Evolutionary conservation across 2,113 vertebrate genomes (phyloP), one percentile per base, ranked within the genome.

Genomic region (Andinoacara biseriatus): DNA sequence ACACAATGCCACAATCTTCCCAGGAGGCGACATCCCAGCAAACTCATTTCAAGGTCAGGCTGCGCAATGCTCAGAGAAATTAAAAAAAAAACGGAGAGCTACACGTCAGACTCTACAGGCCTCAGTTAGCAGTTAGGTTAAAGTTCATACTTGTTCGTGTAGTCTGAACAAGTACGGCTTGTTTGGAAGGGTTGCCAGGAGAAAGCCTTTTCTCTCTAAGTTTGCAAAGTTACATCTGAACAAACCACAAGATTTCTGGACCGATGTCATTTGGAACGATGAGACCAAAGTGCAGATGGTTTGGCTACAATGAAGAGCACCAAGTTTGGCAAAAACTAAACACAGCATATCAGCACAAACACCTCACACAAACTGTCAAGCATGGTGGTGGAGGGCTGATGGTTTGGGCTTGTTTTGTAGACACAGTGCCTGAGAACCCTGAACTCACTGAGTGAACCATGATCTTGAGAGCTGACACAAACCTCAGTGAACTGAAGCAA

Each of bases 141-240:
- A 46, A 26, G 9, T 8, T 38, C 35, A 9, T 38, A 8, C 8
- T 8, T 9, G 35, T 3, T 9, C 35, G 17, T 46, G 46, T 18
- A 67, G 40, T 10, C 5, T 67, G 40, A 10, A 49, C 0, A 7
- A 49, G 63, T 49, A 10, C 0, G 26, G 1, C 0, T 49, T 18
- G 63, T 40, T 11, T 63, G 61, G 33, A 38, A n/a, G 33, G 33
- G 10, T 62, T 6, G 38, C 22, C 15, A 3, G 40, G 40, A 49
- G 22, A 69, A 38, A 38, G 9, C 35, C 35, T 38, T 8, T 38
- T 38, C 33, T 38, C 8, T 10, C 35, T 10, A 38, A 3, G 7
- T 43, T 43, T 13, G 11, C 11, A 67, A 49, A 67, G 9, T 29
- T 49, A 15, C 40, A 49, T 29, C 15, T 69, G 40, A 29, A 2